These are phyloP conservation scores for Frieseomelitta varia DNA, from an alignment of 1,140 invertebrate species.

Conservation along the genomic window DNA sequence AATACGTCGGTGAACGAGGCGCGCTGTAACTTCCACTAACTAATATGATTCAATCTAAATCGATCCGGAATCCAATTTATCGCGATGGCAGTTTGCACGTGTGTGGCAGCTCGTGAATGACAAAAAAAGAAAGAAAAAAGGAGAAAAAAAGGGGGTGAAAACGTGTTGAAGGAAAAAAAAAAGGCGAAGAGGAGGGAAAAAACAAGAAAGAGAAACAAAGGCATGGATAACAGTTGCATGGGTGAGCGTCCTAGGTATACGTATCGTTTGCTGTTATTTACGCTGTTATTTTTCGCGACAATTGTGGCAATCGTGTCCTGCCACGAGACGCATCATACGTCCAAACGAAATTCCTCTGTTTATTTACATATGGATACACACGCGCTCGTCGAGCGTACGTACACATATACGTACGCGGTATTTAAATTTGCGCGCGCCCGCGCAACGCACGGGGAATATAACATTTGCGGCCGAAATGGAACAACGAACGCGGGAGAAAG, in stretches of 20 bases:
- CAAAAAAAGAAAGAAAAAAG: background rate
- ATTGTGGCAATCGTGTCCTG: conserved; percentile 29
- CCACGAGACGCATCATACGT: conserved; percentile 30
- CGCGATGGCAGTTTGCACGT: conserved; percentile 4
- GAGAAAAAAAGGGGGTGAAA: background rate
- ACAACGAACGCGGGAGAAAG: background rate
- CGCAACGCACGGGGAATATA: background rate
- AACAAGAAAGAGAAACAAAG: background rate
- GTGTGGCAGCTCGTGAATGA: conserved; percentile 10
- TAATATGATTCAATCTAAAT: conserved; percentile 38
- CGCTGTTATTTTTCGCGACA: conserved; percentile 31
- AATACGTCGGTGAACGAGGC: conserved; percentile 7
- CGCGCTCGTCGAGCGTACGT: background rate
- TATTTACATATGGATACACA: conserved; percentile 31
- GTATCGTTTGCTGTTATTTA: conserved; percentile 16
- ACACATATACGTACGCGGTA: background rate
- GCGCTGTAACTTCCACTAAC: conserved; percentile 18
- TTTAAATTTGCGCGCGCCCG: conserved; percentile 28
- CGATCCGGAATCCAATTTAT: conserved; percentile 32
- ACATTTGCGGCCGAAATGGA: conserved; percentile 33
- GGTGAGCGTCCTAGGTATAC: background rate
- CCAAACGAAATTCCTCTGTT: conserved; percentile 22
- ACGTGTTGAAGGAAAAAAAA: background rate
- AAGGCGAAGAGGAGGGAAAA: background rate
- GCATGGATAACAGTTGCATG: background rate